These are phyloP conservation scores for Sebastes hubbsi DNA, from an alignment of 2,797 vertebrate genomes.

Conservation along the genomic window DNA sequence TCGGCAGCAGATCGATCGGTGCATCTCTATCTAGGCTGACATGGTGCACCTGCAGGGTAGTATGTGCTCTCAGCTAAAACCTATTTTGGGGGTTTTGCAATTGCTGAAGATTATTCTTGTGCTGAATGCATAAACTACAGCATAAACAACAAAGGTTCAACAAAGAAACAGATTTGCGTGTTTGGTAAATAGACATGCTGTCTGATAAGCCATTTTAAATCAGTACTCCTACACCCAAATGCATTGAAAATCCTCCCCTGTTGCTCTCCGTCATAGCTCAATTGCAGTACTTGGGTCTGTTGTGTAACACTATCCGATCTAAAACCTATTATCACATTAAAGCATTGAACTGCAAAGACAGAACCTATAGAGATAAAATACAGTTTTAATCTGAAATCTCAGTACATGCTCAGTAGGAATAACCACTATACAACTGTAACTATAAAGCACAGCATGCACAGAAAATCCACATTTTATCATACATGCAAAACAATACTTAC, in stretches of 20 bases:
- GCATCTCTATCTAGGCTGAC: background rate
- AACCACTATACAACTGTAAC: background rate
- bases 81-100: background rate
- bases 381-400: constrained; percentile 24
- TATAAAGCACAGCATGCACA: background rate
- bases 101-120: background rate
- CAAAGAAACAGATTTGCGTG: constrained; percentile 21
- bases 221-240: constrained; percentile 31
- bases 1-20: background rate
- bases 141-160: constrained; percentile 12
- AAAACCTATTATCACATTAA: constrained; percentile 58
- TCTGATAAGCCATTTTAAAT: constrained; percentile 49
- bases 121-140: background rate
- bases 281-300: constrained; percentile 26
- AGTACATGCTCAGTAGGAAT: constrained; percentile 1
- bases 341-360: constrained; percentile 37
- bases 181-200: constrained; percentile 38
- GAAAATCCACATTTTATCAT: constrained; percentile 10
- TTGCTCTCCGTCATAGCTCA: constrained; percentile 31
- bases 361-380: constrained; percentile 28
- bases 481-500: constrained; percentile 9
- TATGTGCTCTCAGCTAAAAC: background rate
- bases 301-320: constrained; percentile 44
- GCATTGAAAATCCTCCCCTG: constrained; percentile 30
- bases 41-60: background rate